Conservation (phyloP, 2,888 invertebrate species). For the Achlya flavicornis region DNA sequence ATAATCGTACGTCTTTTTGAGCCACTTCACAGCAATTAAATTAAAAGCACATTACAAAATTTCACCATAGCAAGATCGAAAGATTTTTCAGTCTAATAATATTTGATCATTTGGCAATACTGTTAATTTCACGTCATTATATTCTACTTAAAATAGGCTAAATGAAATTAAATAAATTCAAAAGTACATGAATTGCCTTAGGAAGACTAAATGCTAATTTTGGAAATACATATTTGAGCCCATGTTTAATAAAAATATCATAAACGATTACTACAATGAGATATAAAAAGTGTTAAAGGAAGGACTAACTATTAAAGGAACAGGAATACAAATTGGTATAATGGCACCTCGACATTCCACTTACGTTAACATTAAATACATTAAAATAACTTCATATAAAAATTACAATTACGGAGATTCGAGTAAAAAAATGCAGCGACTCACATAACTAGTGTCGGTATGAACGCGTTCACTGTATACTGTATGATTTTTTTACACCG, state of each 20-base stretch:
- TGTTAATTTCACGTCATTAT: conserved; percentile 61
- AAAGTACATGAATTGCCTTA: conserved; percentile 64
- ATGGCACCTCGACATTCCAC: conserved; percentile 81
- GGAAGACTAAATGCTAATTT: conserved; percentile 77
- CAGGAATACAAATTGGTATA: conserved; percentile 76
- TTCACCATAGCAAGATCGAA: conserved; percentile 56
- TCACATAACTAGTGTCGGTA: conserved; percentile 64
- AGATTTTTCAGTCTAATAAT: conserved; percentile 78
- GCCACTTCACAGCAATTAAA: conserved; percentile 42
- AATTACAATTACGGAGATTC: conserved; percentile 80
- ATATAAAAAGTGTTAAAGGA: conserved; percentile 45
- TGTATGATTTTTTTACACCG: conserved; percentile 73
- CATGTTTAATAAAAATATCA: conserved; percentile 44
- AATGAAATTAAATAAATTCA: conserved; percentile 56
- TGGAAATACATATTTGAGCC: conserved; percentile 61
- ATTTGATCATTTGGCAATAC: conserved; percentile 83
- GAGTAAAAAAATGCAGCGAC: conserved; percentile 69
- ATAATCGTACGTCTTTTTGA: conserved; percentile 53
- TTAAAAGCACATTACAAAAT: conserved; percentile 46
- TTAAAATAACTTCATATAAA: conserved; percentile 75
- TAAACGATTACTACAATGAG: conserved; percentile 36
- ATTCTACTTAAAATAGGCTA: conserved; percentile 66
- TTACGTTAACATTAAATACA: conserved; percentile 72
- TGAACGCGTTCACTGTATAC: conserved; percentile 50
- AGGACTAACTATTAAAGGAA: conserved; percentile 53